These are phyloP conservation scores for Parapsyche elsis DNA, from an alignment of 1,140 invertebrate species.

Conservation along the genomic window DNA sequence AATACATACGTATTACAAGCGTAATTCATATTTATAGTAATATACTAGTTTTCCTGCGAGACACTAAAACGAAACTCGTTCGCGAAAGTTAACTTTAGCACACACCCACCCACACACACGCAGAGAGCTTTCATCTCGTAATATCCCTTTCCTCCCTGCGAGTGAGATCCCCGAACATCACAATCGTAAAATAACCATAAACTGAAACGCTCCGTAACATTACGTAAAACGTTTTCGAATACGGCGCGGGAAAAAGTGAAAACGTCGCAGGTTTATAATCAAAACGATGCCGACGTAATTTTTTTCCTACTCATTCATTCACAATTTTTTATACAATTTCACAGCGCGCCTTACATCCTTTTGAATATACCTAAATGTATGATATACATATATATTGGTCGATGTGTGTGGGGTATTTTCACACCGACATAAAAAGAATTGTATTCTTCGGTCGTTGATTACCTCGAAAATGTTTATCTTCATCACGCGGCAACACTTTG, in stretches of 20 bases:
- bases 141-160: not conserved
- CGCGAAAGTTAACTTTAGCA: too few species aligned
- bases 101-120: too few species aligned
- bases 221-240: not conserved
- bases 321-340: not conserved
- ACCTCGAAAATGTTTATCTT: conserved; percentile 30
- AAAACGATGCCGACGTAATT: not conserved
- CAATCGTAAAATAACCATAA: conserved; percentile 1
- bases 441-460: conserved; percentile 26
- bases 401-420: conserved; percentile 25
- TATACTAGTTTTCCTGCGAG: not conserved
- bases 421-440: conserved; percentile 28
- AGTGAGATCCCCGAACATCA: not conserved
- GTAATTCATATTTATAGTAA: not conserved
- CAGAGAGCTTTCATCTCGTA: not conserved
- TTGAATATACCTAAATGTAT: not conserved
- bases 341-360: not conserved
- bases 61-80: not conserved
- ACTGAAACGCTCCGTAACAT: not conserved
- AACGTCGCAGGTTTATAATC: not conserved
- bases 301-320: not conserved
- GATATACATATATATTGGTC: not conserved
- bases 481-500: not conserved
- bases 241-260: not conserved
- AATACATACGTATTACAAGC: not conserved